Base-by-base conservation (phyloP, 2,797 vertebrate species). In the Hyperoplus lanceolatus region DNA sequence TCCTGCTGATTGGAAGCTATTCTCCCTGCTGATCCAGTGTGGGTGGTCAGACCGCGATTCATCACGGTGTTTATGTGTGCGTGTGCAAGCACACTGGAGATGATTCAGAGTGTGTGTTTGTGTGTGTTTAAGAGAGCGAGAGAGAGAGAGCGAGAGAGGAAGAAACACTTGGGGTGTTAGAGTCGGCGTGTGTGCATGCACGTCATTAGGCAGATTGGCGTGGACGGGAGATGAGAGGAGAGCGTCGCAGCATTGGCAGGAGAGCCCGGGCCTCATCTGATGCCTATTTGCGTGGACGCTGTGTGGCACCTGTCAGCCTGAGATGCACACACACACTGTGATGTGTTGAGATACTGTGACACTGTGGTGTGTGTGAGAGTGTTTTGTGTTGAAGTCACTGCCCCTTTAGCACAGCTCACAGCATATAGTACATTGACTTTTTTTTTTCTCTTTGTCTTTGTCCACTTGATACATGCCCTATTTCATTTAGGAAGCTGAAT, bases 191-290 rank as follows among this genome's bases (percentile, higher is more conserved):
- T 58, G 43, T 76, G 80, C 78, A 68, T 88, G 77, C 85, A 77
- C 74, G 79, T 93, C 86, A 82, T 93, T 92, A 91, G 70, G 80
- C 79, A 76, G 88, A 85, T 82, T 72, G 85, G 83, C 79, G 59
- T 75, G 84, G 87, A 76, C 57, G 74, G 59, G 13, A 77, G 13
- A 77, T 75, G 77, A 84, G 95, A 94, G 42, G 94, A 95, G 90
- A 95, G 95, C 41, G 41, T 68, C 88, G 1, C 73, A 95, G 73
- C 60, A 95, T 39, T 96, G 95, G 96, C 96, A 95, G 88, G 94
- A 96, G 79, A 97, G 95, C 57, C 29, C 92, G 94, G 69, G 96
- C 94, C 73, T 95, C 94, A 51, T 96, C 96, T 66, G 97, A 97
- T 88, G 97, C 96, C 77, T 90, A 95, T 50, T 97, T 96, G 88